These are phyloP conservation scores for Trichonephila inaurata DNA, from an alignment of 1,140 invertebrate genomes.

Conservation along the genomic window DNA sequence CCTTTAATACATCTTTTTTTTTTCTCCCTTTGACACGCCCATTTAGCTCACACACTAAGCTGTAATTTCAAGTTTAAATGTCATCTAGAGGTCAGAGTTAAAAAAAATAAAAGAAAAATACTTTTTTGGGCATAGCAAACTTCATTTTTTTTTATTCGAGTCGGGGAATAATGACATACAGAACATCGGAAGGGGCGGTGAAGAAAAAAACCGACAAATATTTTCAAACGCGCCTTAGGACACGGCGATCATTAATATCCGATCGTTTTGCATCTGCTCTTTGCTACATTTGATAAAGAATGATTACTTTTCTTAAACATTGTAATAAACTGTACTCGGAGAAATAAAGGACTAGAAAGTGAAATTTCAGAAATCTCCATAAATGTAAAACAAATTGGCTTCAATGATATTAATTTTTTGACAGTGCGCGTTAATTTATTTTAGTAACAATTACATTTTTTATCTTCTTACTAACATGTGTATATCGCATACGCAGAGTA, in stretches of 20 bases:
- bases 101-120: not conserved
- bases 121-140: slow-evolving; percentile 33
- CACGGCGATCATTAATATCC: slow-evolving; percentile 59
- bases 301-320: slow-evolving; percentile 69
- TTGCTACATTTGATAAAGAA: slow-evolving; percentile 71
- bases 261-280: slow-evolving; percentile 52
- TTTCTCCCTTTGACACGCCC: not conserved
- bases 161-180: slow-evolving; percentile 61
- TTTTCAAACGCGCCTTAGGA: slow-evolving; percentile 28
- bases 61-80: slow-evolving; percentile 53
- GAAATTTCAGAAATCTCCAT: slow-evolving; percentile 70
- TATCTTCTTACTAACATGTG: not conserved
- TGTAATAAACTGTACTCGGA: slow-evolving; percentile 67
- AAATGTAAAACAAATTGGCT: slow-evolving; percentile 67
- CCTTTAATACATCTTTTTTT: not conserved
- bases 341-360: not conserved
- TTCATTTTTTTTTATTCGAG: slow-evolving; percentile 5
- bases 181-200: not conserved
- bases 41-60: slow-evolving; percentile 7
- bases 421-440: slow-evolving; percentile 50
- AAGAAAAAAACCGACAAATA: slow-evolving; percentile 39
- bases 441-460: slow-evolving; percentile 55
- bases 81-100: slow-evolving; percentile 52
- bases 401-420: slow-evolving; percentile 71
- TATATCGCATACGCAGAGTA: not conserved